These are phyloP conservation scores for Nebria brevicollis DNA, from an alignment of 2,888 invertebrate species.

Conservation along the genomic window DNA sequence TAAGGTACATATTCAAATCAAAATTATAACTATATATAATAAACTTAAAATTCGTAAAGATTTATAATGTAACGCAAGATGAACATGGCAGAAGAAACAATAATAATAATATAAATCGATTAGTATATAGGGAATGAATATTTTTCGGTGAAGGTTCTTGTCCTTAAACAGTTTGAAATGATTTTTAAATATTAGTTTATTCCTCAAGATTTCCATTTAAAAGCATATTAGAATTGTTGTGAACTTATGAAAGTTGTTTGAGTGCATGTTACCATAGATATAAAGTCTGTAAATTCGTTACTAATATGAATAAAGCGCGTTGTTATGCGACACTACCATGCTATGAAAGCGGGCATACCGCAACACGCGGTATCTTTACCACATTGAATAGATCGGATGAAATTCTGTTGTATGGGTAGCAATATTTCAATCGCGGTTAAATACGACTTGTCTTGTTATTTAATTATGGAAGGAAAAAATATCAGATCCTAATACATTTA, in stretches of 20 bases:
- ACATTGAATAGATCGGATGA: neutral
- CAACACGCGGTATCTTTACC: conserved; percentile 5
- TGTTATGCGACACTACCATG: conserved; percentile 17
- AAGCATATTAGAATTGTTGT: neutral
- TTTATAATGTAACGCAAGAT: too few relatives aligned
- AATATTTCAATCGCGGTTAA: neutral
- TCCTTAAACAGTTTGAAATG: too few relatives aligned
- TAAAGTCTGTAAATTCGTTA: neutral
- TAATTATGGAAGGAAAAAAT: neutral
- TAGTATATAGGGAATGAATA: too few relatives aligned
- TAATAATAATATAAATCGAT: too few relatives aligned
- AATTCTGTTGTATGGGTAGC: neutral
- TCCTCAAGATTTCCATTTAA: too few relatives aligned
- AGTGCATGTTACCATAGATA: neutral
- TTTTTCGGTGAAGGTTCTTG: too few relatives aligned
- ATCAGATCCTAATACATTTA: neutral
- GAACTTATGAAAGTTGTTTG: neutral
- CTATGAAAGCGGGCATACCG: neutral
- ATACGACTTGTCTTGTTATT: neutral
- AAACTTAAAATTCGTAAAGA: too few relatives aligned
- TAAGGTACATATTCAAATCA: too few relatives aligned
- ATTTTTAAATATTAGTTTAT: too few relatives aligned
- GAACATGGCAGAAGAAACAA: too few relatives aligned
- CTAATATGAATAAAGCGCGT: conserved; percentile 13
- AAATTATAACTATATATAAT: too few relatives aligned